Evolutionary conservation across 2,888 invertebrate species (phyloP), one percentile per base, ranked within the genome.

Genomic region (Napeogenes sylphis): DNA sequence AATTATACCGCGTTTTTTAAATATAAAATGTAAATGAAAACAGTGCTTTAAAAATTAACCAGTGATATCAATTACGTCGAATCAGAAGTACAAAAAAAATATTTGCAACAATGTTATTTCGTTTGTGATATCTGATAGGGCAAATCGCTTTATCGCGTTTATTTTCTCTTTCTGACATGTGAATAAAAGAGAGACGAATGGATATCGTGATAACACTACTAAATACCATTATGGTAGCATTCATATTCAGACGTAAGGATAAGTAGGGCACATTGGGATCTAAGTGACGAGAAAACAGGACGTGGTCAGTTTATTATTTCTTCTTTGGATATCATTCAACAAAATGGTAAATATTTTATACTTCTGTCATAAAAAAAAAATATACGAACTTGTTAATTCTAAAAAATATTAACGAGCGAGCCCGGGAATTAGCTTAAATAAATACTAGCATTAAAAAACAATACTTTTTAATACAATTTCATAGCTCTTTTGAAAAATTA

Each of bases 261-360:
- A 78, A 79, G 71, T 82, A 76, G 82, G 79, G 67, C 83, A 75
- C 70, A 73, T 64, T 80, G 80, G 84, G 85, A 82, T 73, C 59
- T 55, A 59, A 21, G 67, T 62, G 46, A 46, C 33, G 64, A 56
- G 53, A 63, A 13, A 65, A 59, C 32, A 58, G 67, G 71, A 65
- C 66, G 73, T 68, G 72, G 63, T 65, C 73, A 69, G 54, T 58
- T 55, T 32, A 5, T 60, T 21, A 21, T 21, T 21, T 21, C 21
- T 42, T 59, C 21, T 42, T 55, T 58, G 51, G 46, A 64, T 60
- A 55, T 21, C 42, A 54, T 45, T 14, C 53, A 73, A 51, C 10
- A 56, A 61, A 69, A 86, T 87, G 86, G 87, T 85, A 79, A 83
- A 75, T 81, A 79, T 70, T 58, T 58, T 64, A 62, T 54, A 64